These are phyloP conservation scores for Menura novaehollandiae DNA, from an alignment of 2,113 vertebrate genomes.

Conservation along the genomic window DNA sequence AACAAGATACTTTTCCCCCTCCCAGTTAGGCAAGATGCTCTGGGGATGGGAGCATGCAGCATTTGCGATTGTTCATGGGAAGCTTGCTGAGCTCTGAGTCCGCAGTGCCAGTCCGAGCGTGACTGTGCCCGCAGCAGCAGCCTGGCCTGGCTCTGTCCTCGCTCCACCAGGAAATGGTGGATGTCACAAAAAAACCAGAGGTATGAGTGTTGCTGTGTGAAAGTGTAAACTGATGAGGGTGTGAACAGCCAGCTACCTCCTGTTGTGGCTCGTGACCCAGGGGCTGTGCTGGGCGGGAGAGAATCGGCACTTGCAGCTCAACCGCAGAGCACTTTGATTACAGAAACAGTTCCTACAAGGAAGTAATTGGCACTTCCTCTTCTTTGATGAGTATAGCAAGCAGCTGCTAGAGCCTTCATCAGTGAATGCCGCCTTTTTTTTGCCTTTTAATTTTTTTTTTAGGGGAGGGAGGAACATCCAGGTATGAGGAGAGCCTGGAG, in stretches of 20 bases:
- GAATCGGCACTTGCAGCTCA: neutral
- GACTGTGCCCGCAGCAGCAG: neutral
- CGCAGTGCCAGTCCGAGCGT: rapidly evolving
- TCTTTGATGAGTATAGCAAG: neutral
- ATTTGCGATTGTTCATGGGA: rapidly evolving
- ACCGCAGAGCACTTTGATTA: neutral
- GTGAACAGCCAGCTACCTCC: slow-evolving; percentile 1
- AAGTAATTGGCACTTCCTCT: neutral
- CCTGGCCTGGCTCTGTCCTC: neutral
- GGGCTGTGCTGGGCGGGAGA: neutral
- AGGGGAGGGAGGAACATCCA: neutral
- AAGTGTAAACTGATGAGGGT: neutral
- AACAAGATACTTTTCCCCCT: neutral
- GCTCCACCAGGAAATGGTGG: neutral
- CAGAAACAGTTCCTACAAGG: neutral
- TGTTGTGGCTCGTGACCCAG: neutral
- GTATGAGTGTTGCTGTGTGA: neutral
- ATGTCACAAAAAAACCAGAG: neutral
- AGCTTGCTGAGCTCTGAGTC: neutral
- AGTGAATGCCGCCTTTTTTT: neutral
- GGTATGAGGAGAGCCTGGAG: neutral
- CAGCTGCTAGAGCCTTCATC: neutral
- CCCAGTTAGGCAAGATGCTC: neutral
- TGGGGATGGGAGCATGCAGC: neutral
- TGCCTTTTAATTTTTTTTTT: neutral